Evolutionary conservation across 2,113 vertebrate species (phyloP).

Genomic region (Heterotilapia buettikoferi): DNA sequence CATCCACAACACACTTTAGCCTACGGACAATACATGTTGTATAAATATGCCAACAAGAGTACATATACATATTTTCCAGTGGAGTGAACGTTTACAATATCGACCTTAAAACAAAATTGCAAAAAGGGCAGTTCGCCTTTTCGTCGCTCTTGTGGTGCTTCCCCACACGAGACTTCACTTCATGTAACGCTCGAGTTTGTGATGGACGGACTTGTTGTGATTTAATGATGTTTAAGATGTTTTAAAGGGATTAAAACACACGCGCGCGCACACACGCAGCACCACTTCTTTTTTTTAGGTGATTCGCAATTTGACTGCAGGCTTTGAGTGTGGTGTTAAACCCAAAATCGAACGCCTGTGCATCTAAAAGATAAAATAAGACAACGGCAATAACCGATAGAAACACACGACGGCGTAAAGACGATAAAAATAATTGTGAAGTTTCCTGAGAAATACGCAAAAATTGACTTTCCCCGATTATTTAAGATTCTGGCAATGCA

Average conservation of each 20-base stretch:
- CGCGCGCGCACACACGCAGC: not conserved
- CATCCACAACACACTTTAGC: slow-evolving; percentile 17
- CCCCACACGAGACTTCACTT: slow-evolving; percentile 48
- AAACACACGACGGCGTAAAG: not conserved
- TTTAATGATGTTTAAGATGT: not conserved
- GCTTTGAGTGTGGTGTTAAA: slow-evolving; percentile 11
- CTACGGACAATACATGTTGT: slow-evolving; percentile 48
- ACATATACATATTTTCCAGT: slow-evolving; percentile 62
- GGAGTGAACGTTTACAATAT: slow-evolving; percentile 71
- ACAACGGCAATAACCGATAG: slow-evolving; percentile 34
- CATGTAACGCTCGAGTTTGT: slow-evolving; percentile 41
- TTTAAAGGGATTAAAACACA: not conserved
- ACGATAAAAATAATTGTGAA: not conserved
- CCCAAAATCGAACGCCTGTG: not conserved
- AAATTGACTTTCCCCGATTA: slow-evolving; percentile 23
- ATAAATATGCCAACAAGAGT: slow-evolving; percentile 52
- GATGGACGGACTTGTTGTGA: slow-evolving; percentile 20
- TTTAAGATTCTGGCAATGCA: not conserved
- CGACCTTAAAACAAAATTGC: slow-evolving; percentile 46
- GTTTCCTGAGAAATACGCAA: slow-evolving; percentile 8
- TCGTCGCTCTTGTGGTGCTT: slow-evolving; percentile 44
- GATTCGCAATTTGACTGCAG: not conserved
- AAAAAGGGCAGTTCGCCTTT: slow-evolving; percentile 48
- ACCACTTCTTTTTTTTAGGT: not conserved
- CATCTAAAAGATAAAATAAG: not conserved